Evolutionary conservation across 2,888 invertebrate species (phyloP).

Genomic region (Macaria notata): DNA sequence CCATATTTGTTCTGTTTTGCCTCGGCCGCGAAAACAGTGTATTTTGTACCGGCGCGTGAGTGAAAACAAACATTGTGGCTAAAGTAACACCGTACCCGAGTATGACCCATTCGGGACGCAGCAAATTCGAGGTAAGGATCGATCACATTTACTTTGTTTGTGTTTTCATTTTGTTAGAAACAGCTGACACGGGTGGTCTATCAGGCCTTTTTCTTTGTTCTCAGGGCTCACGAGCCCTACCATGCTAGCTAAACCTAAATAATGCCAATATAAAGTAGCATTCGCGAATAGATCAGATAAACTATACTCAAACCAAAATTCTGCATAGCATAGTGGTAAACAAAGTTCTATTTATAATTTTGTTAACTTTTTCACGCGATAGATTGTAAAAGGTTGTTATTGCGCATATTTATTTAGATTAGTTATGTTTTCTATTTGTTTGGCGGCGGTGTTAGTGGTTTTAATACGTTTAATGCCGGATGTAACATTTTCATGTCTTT

Average conservation of each 20-base stretch:
- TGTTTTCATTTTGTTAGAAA: constrained; percentile 81
- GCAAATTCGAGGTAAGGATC: constrained; percentile 84
- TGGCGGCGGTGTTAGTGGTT: background rate
- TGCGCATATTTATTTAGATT: constrained; percentile 13
- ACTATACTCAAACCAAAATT: background rate
- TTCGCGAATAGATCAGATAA: background rate
- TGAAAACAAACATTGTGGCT: constrained; percentile 71
- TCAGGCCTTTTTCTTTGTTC: constrained; percentile 31
- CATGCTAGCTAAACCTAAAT: background rate
- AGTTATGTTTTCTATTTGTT: background rate
- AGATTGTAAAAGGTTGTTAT: too few species aligned
- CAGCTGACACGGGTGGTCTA: constrained; percentile 77
- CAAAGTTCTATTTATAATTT: constrained; percentile 29
- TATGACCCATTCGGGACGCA: constrained; percentile 85
- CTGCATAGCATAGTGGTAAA: constrained; percentile 7
- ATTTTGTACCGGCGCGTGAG: constrained; percentile 35
- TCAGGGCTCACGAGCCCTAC: constrained; percentile 2
- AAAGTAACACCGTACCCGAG: constrained; percentile 76
- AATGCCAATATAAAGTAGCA: too few species aligned
- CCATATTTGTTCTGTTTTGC: constrained; percentile 59
- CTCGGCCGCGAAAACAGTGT: constrained; percentile 37
- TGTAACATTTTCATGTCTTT: constrained; percentile 51
- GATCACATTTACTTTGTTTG: constrained; percentile 58
- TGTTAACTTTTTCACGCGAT: too few species aligned
- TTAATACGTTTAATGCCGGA: constrained; percentile 27